Evolutionary conservation across 2,797 vertebrate genomes (phyloP), one percentile per base, ranked within the genome.

Genomic region (Cyprinella venusta): DNA sequence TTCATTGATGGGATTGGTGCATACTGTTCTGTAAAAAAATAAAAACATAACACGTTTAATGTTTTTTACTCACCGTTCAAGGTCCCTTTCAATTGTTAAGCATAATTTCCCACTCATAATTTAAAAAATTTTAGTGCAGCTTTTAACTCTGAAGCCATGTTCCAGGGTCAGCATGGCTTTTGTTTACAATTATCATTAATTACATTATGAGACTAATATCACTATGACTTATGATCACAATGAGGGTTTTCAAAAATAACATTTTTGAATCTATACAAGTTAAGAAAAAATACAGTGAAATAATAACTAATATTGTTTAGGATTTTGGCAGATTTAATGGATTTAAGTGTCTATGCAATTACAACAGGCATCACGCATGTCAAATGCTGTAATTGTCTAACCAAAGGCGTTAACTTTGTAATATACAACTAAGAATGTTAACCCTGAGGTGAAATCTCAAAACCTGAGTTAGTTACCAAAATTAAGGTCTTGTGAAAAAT

Each of bases 1-100:
- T 81, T 38, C 40, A 81, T 72, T 16, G 42, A 52, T 50, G 56
- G 13, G 72, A 72, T 50, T 45, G 12, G 42, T 33, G 16, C 4
- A 12, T 42, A 48, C 1, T 48, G 68, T 33, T 48, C 54, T 64
- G 5, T 81, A 81, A 50, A 81, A 71, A 72, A 64, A 38, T 81
- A 74, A 81, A 72, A 26, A 61, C 69, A 81, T 74, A 81, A 50
- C 50, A 36, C 12, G 26, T 72, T 72, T 54, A 74, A 36, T 19
- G 26, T 0, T 54, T 26, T 48, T 18, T 26, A 70, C 50, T 74
- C 8, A 36, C 10, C 36, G 50, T 13, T n/a, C 6, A 74, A 54
- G 50, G 30, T 54, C 71, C 10, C 19, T 54, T 36, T 74, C 30
- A 74, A 54, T 54, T 74, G 70, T 30, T 36, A 36, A 59, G 54